Base-by-base conservation (phyloP, 2,113 vertebrate genomes). In the Kryptolebias marmoratus region DNA sequence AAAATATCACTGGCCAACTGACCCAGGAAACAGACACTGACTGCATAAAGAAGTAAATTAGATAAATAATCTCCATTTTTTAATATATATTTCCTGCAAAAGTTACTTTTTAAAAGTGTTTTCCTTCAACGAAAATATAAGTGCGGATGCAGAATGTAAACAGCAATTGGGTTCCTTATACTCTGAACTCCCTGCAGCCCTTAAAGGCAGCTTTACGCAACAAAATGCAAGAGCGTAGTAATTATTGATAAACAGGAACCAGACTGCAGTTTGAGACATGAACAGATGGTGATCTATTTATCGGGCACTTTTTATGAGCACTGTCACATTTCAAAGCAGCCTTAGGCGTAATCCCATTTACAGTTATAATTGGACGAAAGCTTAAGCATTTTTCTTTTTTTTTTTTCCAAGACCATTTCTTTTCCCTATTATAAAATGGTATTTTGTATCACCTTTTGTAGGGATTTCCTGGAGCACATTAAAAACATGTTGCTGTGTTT, bases 271-370 rank as follows among this genome's bases (percentile, higher is more conserved):
- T 50, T 65, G 65, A 68, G 69, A 54, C 71, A 71, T 47, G 56
- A 77, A 64, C 92, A 94, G 89, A 93, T 93, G 91, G 92, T 80
- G 82, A 79, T 89, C 86, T 89, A 86, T 83, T 88, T 92, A 74
- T 64, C n/a, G 64, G 60, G 47, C 70, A 42, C 39, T 10, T 66
- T 71, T 75, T 60, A 58, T 79, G 57, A 74, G 32, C 64, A 58
- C 76, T 80, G 49, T 67, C 44, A 79, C 77, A 73, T 78, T 79
- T 81, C 80, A 69, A 66, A 48, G 47, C 69, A 63, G 84, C 85
- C 83, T 76, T 53, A 82, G 80, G 83, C 82, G 65, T 72, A 52
- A 84, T 75, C 69, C 69, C 75, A 63, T 82, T 71, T 88, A 74
- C 82, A 91, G 84, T 71, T 89, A 88, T 91, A 80, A 92, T 80